Conservation (phyloP, 2,113 vertebrate species). For the Ageneiosus marmoratus region DNA sequence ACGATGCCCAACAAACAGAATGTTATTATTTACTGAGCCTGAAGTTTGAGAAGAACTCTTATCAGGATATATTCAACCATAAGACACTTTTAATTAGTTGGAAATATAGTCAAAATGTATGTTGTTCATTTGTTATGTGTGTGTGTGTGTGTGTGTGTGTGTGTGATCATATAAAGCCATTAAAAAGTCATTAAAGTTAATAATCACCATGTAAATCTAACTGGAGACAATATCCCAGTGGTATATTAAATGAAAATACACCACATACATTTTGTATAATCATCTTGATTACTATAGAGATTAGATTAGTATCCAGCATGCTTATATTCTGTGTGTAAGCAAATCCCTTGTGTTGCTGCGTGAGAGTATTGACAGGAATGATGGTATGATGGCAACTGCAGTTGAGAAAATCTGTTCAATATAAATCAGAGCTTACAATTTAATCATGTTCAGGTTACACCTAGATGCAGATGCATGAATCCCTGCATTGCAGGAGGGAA, state of each 20-base stretch:
- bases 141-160: neutral
- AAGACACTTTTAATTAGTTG: neutral
- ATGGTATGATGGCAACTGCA: neutral
- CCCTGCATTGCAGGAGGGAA: constrained; percentile 13
- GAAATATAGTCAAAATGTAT: neutral
- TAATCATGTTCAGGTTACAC: neutral
- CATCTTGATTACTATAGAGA: neutral
- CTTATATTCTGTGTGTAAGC: neutral
- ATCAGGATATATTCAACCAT: neutral
- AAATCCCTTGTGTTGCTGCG: neutral
- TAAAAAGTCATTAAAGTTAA: neutral
- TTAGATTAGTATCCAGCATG: neutral
- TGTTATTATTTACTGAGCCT: neutral
- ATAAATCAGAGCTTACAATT: neutral
- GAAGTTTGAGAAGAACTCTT: neutral
- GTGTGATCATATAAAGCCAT: neutral
- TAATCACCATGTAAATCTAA: neutral
- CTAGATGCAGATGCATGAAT: neutral
- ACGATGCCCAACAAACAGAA: neutral
- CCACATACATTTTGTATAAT: neutral
- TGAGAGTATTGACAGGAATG: neutral
- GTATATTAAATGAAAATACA: neutral
- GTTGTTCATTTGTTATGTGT: neutral
- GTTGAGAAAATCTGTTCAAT: neutral
- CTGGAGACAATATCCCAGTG: neutral